Conservation (phyloP, 2,113 vertebrate species). For the Pan paniscus region DNA sequence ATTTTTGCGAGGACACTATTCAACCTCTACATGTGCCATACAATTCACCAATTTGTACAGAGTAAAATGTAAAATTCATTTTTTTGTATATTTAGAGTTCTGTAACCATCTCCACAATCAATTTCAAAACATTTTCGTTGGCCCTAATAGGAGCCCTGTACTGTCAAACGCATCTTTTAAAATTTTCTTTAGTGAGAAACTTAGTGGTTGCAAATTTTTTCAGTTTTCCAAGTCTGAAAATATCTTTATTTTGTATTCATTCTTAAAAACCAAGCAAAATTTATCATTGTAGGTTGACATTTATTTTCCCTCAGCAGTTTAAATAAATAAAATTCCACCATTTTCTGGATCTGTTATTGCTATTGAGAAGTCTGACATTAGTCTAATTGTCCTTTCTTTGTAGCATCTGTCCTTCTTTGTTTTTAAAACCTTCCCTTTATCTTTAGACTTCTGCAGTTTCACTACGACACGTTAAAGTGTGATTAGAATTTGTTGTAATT, state of each 20-base stretch:
- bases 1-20: not conserved
- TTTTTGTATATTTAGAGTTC: not conserved
- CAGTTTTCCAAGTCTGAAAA: not conserved
- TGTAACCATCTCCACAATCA: not conserved
- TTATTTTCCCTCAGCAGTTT: not conserved
- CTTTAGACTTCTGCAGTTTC: not conserved
- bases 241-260: not conserved
- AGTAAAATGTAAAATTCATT: not conserved
- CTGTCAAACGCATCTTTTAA: not conserved
- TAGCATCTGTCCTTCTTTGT: not conserved
- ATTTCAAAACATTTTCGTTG: not conserved
- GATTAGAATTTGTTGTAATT: not conserved
- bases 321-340: not conserved
- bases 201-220: not conserved
- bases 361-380: not conserved
- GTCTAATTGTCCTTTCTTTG: not conserved
- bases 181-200: not conserved
- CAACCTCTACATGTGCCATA: not conserved
- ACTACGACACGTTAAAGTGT: not conserved
- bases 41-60: not conserved
- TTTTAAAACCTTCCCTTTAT: not conserved
- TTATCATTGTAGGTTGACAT: not conserved
- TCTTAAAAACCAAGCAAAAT: conserved; percentile 4
- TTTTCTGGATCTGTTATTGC: not conserved
- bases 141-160: not conserved